A percentile compares a stretch with the other conserved stretches of the same genome.
Evolutionary conservation across 2,113 vertebrate species (phyloP).

Genomic region (Phaethornis superciliosus): DNA sequence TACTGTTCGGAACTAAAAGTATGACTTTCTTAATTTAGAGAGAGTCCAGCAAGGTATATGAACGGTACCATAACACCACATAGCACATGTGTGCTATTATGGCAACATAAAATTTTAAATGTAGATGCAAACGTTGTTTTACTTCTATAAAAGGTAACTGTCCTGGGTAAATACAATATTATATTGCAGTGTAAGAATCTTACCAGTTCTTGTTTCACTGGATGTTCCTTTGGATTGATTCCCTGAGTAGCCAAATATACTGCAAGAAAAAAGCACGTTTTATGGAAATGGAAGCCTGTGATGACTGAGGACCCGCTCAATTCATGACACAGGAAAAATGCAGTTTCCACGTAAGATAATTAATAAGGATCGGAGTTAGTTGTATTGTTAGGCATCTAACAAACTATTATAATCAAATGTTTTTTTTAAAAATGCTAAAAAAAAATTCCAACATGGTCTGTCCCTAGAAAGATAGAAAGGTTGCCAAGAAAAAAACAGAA

Average conservation of each 20-base stretch:
- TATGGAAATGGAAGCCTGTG: not conserved
- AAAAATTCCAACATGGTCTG: not conserved
- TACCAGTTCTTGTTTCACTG: slow-evolving; percentile 96
- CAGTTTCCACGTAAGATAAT: not conserved
- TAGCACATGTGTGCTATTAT: not conserved
- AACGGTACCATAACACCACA: not conserved
- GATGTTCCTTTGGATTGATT: slow-evolving; percentile 94
- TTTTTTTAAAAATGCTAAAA: not conserved
- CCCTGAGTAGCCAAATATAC: slow-evolving; percentile 95
- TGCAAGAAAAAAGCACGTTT: slow-evolving; percentile 39
- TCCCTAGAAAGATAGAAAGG: not conserved
- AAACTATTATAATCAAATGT: not conserved
- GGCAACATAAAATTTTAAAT: not conserved
- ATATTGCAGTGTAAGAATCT: slow-evolving; percentile 27
- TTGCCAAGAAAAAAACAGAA: not conserved
- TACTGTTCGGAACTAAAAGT: slow-evolving; percentile 22
- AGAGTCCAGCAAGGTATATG: not conserved
- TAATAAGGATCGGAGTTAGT: not conserved
- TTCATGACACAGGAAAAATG: not conserved
- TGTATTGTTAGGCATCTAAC: not conserved
- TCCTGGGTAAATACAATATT: not conserved
- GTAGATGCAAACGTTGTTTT: not conserved
- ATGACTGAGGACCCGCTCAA: not conserved
- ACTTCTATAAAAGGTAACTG: not conserved
- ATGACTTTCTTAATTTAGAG: not conserved